Evolutionary conservation across 2,888 invertebrate genomes (phyloP), one percentile per base, ranked within the genome.

Genomic region (Sarcophaga carnaria): DNA sequence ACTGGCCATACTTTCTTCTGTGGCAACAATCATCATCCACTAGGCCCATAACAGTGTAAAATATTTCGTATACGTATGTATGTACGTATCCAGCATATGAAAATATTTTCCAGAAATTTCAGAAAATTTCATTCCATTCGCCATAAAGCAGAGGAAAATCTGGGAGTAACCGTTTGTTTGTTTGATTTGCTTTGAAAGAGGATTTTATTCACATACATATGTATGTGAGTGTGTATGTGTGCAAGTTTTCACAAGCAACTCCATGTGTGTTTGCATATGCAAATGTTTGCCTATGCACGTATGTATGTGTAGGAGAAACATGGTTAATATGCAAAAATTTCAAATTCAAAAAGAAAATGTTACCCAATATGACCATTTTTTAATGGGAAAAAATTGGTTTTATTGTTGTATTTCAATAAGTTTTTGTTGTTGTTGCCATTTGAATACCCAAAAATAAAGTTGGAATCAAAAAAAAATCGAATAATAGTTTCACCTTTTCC

Each of bases 311-410:
- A 62, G 45, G 22, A 14, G 75, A 37, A 70, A 80, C 54, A 86
- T 82, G 22, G 66, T 86, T 86, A 82, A 76, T 79, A 86, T 86
- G 79, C 83, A 86, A 77, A 83, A 80, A 80, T 69, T 64, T 71
- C 49, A 71, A 82, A 80, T 83, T 77, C 76, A 25, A 71, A 76
- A 37, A 37, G 69, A 76, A 86, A 75, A 62, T 86, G 83, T 76
- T 83, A 67, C 59, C 76, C 83, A 72, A 77, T 80, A 71, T 83
- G 80, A 80, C 59, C 80, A 80, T 45, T 80, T 83, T 37, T 76
- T 72, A 86, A 83, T 80, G 27, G 71, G 47, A 80, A 83, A 80
- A 83, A 77, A 72, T n/a, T 63, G 17, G 22, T 67, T 20, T 74
- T 37, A 12, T 69, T 77, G 45, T 45, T 47, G n/a, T 62, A 45